Evolutionary conservation across 2,888 invertebrate genomes (phyloP), one percentile per base, ranked within the genome.

Genomic region (Idaea aversata): DNA sequence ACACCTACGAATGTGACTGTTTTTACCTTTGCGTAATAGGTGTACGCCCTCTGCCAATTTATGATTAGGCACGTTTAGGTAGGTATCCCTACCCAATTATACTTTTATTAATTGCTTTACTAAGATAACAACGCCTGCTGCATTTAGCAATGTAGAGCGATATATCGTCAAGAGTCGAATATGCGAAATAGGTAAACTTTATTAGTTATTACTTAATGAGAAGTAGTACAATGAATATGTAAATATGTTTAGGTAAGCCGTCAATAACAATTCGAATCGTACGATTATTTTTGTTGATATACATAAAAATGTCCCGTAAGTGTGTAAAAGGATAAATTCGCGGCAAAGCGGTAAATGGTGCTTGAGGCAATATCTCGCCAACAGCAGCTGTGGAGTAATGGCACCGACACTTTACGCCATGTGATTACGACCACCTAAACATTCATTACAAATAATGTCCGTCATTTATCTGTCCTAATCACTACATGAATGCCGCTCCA

Each of bases 361-460:
- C 85, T 87, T 81, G 83, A 85, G 85, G 90, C 89, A 91, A 91
- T 92, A 92, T 90, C 89, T 88, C 87, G 83, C 86, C 86, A 86
- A 88, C 91, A 87, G 88, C 92, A 91, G 92, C 91, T 91, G 91
- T 82, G 86, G 82, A 84, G 90, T 91, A 90, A 92, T 92, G 91
- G 92, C 89, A 90, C 86, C 88, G 90, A 88, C 91, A 91, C 90
- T 92, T 91, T 90, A 86, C 90, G 90, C 91, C 90, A 90, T 91
- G 89, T 87, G 90, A 92, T 92, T 91, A 92, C 91, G 92, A 88
- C 89, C 90, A 91, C 90, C 92, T 92, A 92, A 92, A 93, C 92
- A 93, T 93, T 92, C 91, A 92, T 93, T 93, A 93, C 91, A 88
- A 88, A 87, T 92, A 91, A 93, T 92, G 91, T 88, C 91, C 87